Base-by-base conservation (phyloP, 2,113 vertebrate genomes). In the Solea senegalensis region DNA sequence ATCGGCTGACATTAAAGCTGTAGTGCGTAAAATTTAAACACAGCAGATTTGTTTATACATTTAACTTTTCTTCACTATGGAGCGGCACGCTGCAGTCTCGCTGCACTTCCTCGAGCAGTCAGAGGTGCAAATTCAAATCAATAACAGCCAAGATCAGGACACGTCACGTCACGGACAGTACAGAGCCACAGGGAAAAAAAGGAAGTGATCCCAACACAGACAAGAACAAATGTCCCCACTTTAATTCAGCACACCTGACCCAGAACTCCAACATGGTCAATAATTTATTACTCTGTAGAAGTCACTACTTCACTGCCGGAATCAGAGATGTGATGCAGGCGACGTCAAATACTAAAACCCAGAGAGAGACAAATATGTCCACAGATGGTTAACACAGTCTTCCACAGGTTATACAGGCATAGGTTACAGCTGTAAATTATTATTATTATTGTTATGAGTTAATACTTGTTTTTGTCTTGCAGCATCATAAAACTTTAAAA, bases 201-300 rank as follows among this genome's bases (percentile, higher is more conserved):
- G 45, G 21, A 26, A 59, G 44, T 60, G 55, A 69, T 77, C 56
- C 50, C 41, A 26, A 53, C 12, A 28, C 55, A 71, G 28, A 27
- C 7, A 16, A 58, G 10, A 28, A 54, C 2, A 1, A 68, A 58
- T 41, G 43, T 53, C 39, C 28, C 34, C 34, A 34, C 34, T 34
- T 34, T 34, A 34, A 34, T 44, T 60, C 73, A 67, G 48, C 45
- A 70, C 48, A 70, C 48, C 54, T 55, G 41, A 66, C 53, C 14
- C 50, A 48, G 41, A 7, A 10, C 1, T 28, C 34, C 21, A 51
- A 55, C 51, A 28, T 15, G 40, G 9, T 54, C 43, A 34, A 55
- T 27, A 53, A 58, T 53, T 41, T 46, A 21, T 7, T 55, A 34
- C 68, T 46, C 58, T 14, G 60, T 27, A 66, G 57, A 66, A n/a